phyloP scores from a whole-genome alignment of 2,888 invertebrate species.

The Megaustenia siamemsis region DNA sequence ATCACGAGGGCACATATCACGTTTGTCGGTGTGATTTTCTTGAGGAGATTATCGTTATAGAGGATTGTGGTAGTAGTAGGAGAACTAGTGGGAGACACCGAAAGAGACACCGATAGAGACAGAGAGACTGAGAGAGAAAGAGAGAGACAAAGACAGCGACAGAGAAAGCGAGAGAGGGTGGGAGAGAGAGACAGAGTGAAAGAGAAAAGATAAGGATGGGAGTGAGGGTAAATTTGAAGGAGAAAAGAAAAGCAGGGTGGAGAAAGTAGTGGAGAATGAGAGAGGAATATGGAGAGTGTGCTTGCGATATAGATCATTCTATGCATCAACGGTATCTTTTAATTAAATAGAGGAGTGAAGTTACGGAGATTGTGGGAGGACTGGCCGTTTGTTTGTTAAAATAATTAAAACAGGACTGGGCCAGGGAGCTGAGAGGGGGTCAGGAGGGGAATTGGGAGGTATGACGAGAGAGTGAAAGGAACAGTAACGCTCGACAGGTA shows the following conservation, averaged over 20 bases:
- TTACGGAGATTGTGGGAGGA: neutral
- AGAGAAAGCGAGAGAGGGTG: no score
- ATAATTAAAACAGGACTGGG: no score
- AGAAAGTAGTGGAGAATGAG: neutral
- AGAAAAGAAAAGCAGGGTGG: constrained; percentile 1
- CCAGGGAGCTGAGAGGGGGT: no score
- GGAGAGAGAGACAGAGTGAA: constrained; percentile 14
- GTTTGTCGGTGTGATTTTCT: no score
- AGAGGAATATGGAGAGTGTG: no score
- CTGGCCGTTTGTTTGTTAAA: no score
- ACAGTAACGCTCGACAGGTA: constrained; percentile 6
- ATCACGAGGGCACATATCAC: no score
- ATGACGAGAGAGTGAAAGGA: neutral
- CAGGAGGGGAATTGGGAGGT: no score
- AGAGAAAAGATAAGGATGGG: constrained; percentile 4
- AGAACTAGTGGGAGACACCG: neutral
- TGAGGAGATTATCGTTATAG: no score
- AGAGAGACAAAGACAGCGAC: neutral
- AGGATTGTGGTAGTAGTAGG: no score
- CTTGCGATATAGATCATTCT: no score
- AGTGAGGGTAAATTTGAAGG: neutral
- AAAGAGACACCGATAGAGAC: neutral
- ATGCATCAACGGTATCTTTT: no score
- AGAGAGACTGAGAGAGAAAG: neutral
- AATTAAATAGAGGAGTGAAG: neutral